Percentiles rank a stretch among this genome's conserved stretches.
phyloP scores from a whole-genome alignment of 1,140 invertebrate species.

The Drosophila varians region DNA sequence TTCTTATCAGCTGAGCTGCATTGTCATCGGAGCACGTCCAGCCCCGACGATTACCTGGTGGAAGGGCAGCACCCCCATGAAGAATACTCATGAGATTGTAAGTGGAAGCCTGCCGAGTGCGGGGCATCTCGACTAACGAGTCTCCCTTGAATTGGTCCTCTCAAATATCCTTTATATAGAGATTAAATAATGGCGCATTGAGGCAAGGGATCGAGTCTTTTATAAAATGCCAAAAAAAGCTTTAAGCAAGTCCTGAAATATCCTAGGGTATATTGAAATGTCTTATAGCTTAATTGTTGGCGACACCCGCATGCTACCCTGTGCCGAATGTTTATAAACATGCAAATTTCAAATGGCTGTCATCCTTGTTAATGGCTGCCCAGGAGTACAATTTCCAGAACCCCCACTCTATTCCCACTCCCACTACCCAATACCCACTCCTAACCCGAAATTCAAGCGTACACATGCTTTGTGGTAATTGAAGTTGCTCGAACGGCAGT shows the following conservation, averaged over 20 bases:
- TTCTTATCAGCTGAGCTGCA: constrained; percentile 91
- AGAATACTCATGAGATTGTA: constrained; percentile 90
- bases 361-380: constrained; percentile 57
- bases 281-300: neutral
- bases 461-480: constrained; percentile 78
- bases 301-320: constrained; percentile 22
- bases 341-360: constrained; percentile 61
- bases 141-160: constrained; percentile 3
- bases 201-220: too few species aligned
- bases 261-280: too few species aligned
- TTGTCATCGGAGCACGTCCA: constrained; percentile 92
- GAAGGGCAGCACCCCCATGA: constrained; percentile 89
- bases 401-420: neutral
- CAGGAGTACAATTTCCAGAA: constrained; percentile 24
- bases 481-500: constrained; percentile 72
- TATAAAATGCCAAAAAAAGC: too few species aligned
- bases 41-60: constrained; percentile 93
- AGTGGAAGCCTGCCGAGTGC: constrained; percentile 80
- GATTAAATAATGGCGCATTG: neutral
- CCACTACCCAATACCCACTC: neutral
- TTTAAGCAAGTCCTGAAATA: too few species aligned
- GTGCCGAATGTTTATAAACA: constrained; percentile 56
- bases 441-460: constrained; percentile 1
- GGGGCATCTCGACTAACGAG: constrained; percentile 1
- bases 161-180: neutral